Evolutionary conservation across 2,888 invertebrate species (phyloP), one percentile per base, ranked within the genome.

Genomic region (Onthophagus sagittarius): DNA sequence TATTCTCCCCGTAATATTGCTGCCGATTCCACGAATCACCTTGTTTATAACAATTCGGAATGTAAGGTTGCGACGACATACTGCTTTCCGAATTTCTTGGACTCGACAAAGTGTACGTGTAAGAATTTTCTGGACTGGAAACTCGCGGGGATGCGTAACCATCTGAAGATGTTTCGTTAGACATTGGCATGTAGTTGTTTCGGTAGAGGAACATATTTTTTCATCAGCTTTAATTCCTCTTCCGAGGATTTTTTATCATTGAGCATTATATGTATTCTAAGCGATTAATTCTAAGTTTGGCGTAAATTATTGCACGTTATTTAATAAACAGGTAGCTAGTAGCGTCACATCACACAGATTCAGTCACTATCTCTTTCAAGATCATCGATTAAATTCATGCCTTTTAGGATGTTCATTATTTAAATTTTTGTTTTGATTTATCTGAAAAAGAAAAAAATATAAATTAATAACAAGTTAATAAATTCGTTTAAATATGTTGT

Each of bases 21-120:
- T 78, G 76, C 71, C 79, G 78, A 79, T 81, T 79, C 73, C 77
- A 75, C 11, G 74, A 62, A 53, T 74, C 72, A 11, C 79, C 78
- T 71, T 81, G 79, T 69, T 79, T 78, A 79, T 82, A 83, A 77
- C 82, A 83, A 73, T 84, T 84, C 23, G 85, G 83, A 31, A 83
- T 82, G 80, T 85, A 85, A 7, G 83, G 83, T 75, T 85, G 84
- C 9, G 84, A 83, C 11, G 85, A 84, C 82, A 84, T 84, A 15
- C 84, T 83, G 71, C 84, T 82, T 75, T 84, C 84, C 2, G 83
- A 83, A 11, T 80, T 83, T 73, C 83, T 83, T 33, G 82, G 80
- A 71, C 82, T 80, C 11, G 81, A 81, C 70, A 82, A 71, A 62
- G 81, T 78, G 79, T 82, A 83, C 9, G 62, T 73, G 75, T 77